phyloP scores from a whole-genome alignment of 1,140 invertebrate genomes.

The Laupala kohalensis region DNA sequence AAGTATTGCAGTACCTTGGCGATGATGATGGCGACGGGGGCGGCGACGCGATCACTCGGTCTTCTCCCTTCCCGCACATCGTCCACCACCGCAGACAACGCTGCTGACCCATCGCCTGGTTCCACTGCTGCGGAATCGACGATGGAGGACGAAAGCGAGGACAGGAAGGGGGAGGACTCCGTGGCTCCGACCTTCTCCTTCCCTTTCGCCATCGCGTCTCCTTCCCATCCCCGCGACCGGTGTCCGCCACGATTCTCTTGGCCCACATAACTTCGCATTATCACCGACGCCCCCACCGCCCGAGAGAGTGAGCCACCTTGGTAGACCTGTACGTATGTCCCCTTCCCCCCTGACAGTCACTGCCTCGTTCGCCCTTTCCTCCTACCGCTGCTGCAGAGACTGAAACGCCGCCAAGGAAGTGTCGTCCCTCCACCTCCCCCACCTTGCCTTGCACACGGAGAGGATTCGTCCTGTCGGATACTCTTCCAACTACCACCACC shows the following conservation, averaged over 20 bases:
- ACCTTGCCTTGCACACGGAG: neutral
- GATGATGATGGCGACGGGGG: too few relatives aligned
- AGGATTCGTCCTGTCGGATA: too few relatives aligned
- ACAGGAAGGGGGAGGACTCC: neutral
- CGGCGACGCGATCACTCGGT: too few relatives aligned
- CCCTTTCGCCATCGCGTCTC: neutral
- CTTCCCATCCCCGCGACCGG: neutral
- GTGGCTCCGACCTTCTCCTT: neutral
- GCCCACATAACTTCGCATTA: neutral
- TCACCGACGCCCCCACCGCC: neutral
- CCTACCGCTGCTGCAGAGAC: too few relatives aligned
- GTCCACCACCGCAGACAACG: too few relatives aligned
- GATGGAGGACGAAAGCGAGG: too few relatives aligned
- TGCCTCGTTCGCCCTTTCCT: neutral
- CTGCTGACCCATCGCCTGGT: neutral
- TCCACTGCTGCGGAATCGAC: too few relatives aligned
- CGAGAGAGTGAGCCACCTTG: neutral
- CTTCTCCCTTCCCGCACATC: too few relatives aligned
- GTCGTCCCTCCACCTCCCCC: too few relatives aligned
- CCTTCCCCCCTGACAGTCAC: neutral
- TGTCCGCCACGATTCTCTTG: neutral
- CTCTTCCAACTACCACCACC: too few relatives aligned
- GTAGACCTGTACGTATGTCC: neutral
- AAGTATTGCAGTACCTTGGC: too few relatives aligned
- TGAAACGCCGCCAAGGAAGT: neutral